Percentiles rank a stretch among this genome's conserved stretches.
Evolutionary conservation across 2,113 vertebrate species (phyloP).

Genomic region (Cepphus grylle): DNA sequence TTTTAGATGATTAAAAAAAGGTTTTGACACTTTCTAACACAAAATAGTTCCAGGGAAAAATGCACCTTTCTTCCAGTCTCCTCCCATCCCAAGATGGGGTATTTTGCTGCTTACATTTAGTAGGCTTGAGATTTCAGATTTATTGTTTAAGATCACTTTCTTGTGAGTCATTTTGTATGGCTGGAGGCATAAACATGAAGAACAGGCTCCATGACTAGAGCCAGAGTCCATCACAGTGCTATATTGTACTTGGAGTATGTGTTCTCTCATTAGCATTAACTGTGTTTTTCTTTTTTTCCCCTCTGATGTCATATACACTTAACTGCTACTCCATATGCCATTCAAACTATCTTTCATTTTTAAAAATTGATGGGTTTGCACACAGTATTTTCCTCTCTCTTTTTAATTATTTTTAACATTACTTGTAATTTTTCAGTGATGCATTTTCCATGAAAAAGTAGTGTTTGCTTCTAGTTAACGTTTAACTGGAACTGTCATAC

Average conservation of each 20-base stretch:
- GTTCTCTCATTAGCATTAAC: neutral
- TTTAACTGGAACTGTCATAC: constrained; percentile 14
- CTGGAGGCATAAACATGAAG: neutral
- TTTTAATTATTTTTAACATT: neutral
- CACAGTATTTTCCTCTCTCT: neutral
- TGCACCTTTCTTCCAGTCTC: neutral
- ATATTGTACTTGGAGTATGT: neutral
- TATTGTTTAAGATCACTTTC: neutral
- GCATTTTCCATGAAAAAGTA: neutral
- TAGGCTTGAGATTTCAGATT: neutral
- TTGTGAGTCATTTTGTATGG: neutral
- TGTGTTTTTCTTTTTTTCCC: neutral
- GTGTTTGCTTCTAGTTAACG: neutral
- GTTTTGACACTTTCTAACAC: neutral
- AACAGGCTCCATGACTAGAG: neutral
- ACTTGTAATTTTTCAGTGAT: neutral
- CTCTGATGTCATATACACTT: neutral
- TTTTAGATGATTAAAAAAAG: neutral
- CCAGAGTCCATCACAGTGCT: neutral
- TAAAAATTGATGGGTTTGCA: neutral
- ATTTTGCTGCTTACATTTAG: neutral
- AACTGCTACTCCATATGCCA: neutral
- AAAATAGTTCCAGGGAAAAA: neutral
- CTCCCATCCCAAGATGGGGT: too few species aligned
- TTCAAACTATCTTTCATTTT: neutral